Evolutionary conservation across 2,113 vertebrate genomes (phyloP).

Genomic region (Gopherus evgoodei): DNA sequence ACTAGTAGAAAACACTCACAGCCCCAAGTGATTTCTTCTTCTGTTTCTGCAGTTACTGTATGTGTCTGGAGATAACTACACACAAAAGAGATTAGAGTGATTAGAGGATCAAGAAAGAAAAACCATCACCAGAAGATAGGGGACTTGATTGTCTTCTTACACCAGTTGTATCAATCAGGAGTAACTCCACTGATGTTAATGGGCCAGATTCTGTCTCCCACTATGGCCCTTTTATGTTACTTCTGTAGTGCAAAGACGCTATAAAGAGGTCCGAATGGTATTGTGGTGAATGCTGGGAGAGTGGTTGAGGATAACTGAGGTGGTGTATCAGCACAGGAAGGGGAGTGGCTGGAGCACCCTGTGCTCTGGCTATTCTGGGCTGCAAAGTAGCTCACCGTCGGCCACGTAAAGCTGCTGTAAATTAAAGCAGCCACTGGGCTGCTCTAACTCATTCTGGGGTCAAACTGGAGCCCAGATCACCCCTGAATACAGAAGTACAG

Average conservation of each 20-base stretch:
- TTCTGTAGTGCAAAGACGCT: accelerated
- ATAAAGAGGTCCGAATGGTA: neutral
- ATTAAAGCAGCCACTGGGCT: neutral
- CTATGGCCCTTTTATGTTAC: neutral
- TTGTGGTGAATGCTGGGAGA: neutral
- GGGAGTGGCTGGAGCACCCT: accelerated
- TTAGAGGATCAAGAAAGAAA: neutral
- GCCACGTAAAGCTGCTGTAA: neutral
- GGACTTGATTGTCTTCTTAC: neutral
- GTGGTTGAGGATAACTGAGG: neutral
- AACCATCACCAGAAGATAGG: accelerated
- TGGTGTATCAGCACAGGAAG: neutral
- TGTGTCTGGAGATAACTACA: neutral
- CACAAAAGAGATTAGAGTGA: neutral
- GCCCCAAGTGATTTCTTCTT: neutral
- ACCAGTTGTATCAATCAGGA: neutral
- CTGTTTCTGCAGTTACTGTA: neutral
- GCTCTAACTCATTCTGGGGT: neutral
- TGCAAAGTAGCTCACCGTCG: neutral
- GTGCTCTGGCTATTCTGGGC: neutral
- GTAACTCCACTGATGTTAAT: neutral
- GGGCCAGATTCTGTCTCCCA: neutral
- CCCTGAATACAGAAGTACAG: conserved; percentile 6
- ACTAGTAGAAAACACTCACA: neutral
- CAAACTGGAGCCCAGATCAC: neutral